A percentile compares a stretch with the other conserved stretches of the same genome.
These are phyloP conservation scores for Helostoma temminkii DNA, from an alignment of 2,797 vertebrate genomes.

Conservation along the genomic window DNA sequence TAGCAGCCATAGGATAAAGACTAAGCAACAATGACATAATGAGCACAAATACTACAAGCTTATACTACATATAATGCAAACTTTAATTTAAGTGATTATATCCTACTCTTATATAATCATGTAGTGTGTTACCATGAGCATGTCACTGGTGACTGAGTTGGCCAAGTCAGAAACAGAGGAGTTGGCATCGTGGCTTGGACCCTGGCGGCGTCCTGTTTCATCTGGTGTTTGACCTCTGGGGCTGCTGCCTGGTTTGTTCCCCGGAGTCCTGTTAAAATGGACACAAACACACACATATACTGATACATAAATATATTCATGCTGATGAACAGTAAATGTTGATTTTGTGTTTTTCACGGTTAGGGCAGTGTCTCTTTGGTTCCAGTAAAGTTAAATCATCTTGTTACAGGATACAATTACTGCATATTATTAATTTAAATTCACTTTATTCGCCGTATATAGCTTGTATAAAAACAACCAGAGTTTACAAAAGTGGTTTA, in stretches of 20 bases:
- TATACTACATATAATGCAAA: too few species aligned
- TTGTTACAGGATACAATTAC: neutral
- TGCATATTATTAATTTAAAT: too few species aligned
- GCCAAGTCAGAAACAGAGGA: conserved; percentile 94
- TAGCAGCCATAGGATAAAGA: too few species aligned
- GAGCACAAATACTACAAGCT: too few species aligned
- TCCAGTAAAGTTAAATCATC: neutral
- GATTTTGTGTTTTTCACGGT: too few species aligned
- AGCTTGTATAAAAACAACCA: too few species aligned
- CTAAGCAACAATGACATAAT: too few species aligned
- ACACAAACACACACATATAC: conserved; percentile 58
- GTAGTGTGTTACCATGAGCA: conserved; percentile 90
- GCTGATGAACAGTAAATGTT: too few species aligned
- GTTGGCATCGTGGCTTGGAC: conserved; percentile 80
- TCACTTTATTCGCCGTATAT: too few species aligned
- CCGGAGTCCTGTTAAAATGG: conserved; percentile 75
- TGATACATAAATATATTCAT: neutral
- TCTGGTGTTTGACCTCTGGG: conserved; percentile 85
- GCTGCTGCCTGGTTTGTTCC: conserved; percentile 81
- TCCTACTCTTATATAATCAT: too few species aligned
- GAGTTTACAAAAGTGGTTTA: too few species aligned
- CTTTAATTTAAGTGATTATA: too few species aligned
- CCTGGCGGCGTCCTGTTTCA: conserved; percentile 78
- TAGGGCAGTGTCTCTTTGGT: neutral
- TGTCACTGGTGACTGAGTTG: conserved; percentile 98